phyloP scores from a whole-genome alignment of 2,888 invertebrate genomes.

The Drosophila koepferae region DNA sequence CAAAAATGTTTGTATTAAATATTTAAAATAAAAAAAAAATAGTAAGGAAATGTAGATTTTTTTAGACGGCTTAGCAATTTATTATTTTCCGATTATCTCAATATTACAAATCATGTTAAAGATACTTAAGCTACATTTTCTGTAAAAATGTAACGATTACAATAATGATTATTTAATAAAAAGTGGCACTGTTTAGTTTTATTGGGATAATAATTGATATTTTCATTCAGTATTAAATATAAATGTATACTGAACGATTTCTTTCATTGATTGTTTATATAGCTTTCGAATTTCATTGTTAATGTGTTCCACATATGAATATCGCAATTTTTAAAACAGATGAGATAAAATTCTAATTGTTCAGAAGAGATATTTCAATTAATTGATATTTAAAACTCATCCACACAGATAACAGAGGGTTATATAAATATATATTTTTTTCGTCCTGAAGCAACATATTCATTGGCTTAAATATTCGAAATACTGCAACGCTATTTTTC shows the following conservation, averaged over 20 bases:
- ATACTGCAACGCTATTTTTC: constrained; percentile 4
- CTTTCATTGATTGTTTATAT: constrained; percentile 15
- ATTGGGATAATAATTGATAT: constrained; percentile 4
- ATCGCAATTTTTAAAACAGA: constrained; percentile 8
- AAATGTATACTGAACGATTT: constrained; percentile 16
- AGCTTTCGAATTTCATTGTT: constrained; percentile 15
- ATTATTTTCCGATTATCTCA: constrained; percentile 55
- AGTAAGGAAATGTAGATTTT: background rate
- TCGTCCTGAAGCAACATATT: constrained; percentile 1
- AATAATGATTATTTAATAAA: constrained; percentile 11
- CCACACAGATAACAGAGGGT: background rate
- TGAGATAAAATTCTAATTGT: constrained; percentile 3
- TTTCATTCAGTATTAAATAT: constrained; percentile 15
- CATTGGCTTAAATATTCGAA: constrained; percentile 12
- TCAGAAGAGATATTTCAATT: background rate
- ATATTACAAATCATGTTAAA: constrained; percentile 51
- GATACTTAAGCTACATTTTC: constrained; percentile 53
- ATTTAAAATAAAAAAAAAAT: background rate
- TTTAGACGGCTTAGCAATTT: constrained; percentile 21
- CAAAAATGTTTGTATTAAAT: no score
- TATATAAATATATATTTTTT: background rate
- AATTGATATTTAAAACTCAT: constrained; percentile 7
- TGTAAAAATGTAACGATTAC: constrained; percentile 30
- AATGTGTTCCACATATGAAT: constrained; percentile 7
- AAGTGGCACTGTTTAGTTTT: constrained; percentile 13